Conservation (phyloP, 2,113 vertebrate genomes). For the Dicaeum eximium region DNA sequence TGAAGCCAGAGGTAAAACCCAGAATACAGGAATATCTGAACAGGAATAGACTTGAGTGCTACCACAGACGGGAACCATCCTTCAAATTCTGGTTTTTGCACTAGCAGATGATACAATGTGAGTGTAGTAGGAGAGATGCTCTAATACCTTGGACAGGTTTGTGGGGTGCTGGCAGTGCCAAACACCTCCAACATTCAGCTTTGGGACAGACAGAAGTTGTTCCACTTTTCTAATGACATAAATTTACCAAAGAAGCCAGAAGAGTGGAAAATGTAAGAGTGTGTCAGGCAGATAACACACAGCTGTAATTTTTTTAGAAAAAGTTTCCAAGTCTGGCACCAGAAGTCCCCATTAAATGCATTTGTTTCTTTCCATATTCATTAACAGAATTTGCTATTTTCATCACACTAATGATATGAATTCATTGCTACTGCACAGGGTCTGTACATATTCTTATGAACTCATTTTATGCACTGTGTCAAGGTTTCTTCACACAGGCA, state of each 20-base stretch:
- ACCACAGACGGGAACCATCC: background rate
- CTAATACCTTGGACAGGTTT: background rate
- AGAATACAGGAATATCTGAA: background rate
- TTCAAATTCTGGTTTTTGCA: background rate
- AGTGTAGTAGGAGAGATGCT: background rate
- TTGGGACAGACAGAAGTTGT: background rate
- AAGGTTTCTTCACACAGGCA: background rate
- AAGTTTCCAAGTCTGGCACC: background rate
- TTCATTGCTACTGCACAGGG: background rate
- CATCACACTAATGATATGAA: background rate
- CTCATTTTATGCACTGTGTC: background rate
- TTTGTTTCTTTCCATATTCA: background rate
- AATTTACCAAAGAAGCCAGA: background rate
- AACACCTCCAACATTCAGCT: background rate
- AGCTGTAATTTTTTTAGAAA: background rate
- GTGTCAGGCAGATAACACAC: background rate
- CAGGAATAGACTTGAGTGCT: background rate
- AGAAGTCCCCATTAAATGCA: background rate
- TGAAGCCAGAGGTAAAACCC: background rate
- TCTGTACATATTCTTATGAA: background rate
- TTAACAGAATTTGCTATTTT: background rate
- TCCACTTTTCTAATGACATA: background rate
- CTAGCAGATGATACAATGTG: background rate
- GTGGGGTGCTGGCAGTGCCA: background rate
- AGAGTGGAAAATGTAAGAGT: background rate